Evolutionary conservation across 2,797 vertebrate species (phyloP), one percentile per base, ranked within the genome.

Genomic region (Sebastes taczanowskii): DNA sequence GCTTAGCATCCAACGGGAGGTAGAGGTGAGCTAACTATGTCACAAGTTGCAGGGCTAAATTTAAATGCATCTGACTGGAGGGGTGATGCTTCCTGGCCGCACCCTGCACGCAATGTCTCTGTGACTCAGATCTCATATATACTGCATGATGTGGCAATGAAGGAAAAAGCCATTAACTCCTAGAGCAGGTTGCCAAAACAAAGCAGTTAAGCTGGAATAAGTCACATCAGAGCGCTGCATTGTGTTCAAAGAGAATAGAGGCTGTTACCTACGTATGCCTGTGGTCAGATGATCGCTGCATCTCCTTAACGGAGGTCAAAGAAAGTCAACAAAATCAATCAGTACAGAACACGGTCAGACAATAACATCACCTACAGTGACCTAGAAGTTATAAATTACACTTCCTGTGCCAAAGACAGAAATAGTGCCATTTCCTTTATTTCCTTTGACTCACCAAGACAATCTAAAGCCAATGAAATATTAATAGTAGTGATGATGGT

Each of bases 11-110:
- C 55, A 62, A 25, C 78, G 60, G 59, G 70, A 77, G 53, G 20
- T 80, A 56, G 80, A 38, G 61, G 30, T 66, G 52, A 77, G 18
- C 64, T 77, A 75, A 87, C 46, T 75, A 77, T 83, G 84, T 85
- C 73, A 77, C 66, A 74, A 80, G 42, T 42, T 60, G 30, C 56
- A 35, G n/a, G 22, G 61, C 74, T 77, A 86, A 55, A 83, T 84
- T 87, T 66, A 83, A 88, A 85, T 74, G 76, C 75, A 32, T 58
- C 65, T 71, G 69, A 68, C 70, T 76, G 27, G 18, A 70, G 38
- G 25, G 25, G 32, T 22, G 73, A 75, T 71, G 61, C 53, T 76
- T 78, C 65, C 71, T 82, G 63, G 49, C 63, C 61, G 52, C 71
- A 69, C 49, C 18, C 46, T 65, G 82, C 69, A 61, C 46, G 1